Base-by-base conservation (phyloP, 2,888 invertebrate species). In the Cantharis rufa region DNA sequence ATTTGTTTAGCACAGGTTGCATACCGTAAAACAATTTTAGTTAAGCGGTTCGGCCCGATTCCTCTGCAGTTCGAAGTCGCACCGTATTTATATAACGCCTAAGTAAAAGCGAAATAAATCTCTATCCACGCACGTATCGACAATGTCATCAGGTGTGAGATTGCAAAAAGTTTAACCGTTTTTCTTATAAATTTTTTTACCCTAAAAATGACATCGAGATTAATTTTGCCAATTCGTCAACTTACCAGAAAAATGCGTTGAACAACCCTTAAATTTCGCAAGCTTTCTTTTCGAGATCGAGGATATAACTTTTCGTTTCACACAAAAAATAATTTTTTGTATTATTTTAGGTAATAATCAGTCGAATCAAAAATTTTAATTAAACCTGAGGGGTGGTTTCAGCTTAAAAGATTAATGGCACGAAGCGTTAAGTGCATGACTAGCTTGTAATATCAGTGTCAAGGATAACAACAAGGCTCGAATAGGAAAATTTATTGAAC, bases 71-170 rank as follows among this genome's bases (percentile, higher is more conserved):
- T 32, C n/a, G 3, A 32, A n/a, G 32, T 32, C 13, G n/a, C 13
- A 48, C 7, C 7, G 48, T 48, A 48, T 32, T 13, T 32, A 32
- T 48, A n/a, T 1, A n/a, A 2, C 7, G n/a, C 7, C 48, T 1
- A n/a, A 48, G n/a, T n/a, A 1, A 48, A 48, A 48, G 4, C 9
- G 48, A 48, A 48, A 48, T 48, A 48, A 48, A 48, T 48, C 48
- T 48, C 48, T n/a, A 48, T 48, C 13, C 48, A 48, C 48, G 48
- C 48, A 48, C 48, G 48, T 66, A 66, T 66, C 64, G 64, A 66
- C 64, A 66, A 66, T 66, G 64, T 66, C 64, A 66, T 66, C 64
- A 66, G 64, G 64, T 66, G 64, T 66, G 21, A 66, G 18, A 15
- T 24, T 16, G 64, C 13, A 21, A 66, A 66, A 66, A 66, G 21